Evolutionary conservation across 1,140 invertebrate species (phyloP), one percentile per base, ranked within the genome.

Genomic region (Penaeus chinensis): DNA sequence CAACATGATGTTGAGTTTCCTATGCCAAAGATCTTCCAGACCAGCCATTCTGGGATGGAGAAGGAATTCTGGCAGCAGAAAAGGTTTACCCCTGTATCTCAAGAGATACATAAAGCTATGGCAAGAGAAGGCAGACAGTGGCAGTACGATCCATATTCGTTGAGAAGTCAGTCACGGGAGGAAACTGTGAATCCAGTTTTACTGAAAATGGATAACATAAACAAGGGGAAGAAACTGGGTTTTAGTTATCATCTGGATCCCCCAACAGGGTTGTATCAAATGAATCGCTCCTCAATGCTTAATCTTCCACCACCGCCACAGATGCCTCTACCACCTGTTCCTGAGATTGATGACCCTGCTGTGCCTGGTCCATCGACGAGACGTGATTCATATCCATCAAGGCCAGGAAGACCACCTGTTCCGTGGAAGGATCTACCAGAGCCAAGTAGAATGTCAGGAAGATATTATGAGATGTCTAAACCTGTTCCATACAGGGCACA

Each of bases 241-340:
- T 87, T 87, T 60, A 87, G 86, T 47, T 87, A 87, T 61, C 86
- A 87, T 32, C 71, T 87, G 7, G 47, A 82, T 77, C 86, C 86
- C 42, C 74, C 86, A 16, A 83, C 80, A 60, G 78, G 61, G 22
- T 63, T 74, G 22, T 20, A 60, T 22, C 65, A 74, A 37, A 37
- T 82, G 47, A 82, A 47, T 60, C 77, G 86, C 37, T 81, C 86
- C 11, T 87, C 86, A 77, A 62, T 83, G 42, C 86, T 87, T 60
- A 82, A 87, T 42, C n/a, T 87, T 61, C 86, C 86, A 78, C 86
- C 86, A 19, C 86, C 86, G 54, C 86, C 86, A 77, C 86, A 87
- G 80, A 87, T 87, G 79, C 86, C 86, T 20, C 42, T 87, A 65
- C 86, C 86, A 54, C 86, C 86, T 37, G 80, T 87, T 61, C 86